Evolutionary conservation across 2,888 invertebrate species (phyloP), one percentile per base, ranked within the genome.

Genomic region (Drosophila recens): DNA sequence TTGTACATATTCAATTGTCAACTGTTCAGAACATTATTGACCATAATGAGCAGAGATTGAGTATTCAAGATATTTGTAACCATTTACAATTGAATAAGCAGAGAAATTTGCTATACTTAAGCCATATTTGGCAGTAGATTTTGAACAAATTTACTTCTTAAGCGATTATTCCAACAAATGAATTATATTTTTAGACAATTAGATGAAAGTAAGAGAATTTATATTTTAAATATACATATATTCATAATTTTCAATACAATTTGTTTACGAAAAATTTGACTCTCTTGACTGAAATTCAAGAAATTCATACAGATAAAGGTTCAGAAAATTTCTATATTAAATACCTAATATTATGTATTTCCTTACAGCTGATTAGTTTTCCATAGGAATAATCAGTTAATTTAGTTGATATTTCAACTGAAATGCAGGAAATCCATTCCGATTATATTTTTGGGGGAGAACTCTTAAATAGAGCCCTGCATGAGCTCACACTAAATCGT

Each of bases 11-110:
- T 43, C 15, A 15, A 17, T 42, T 49, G 49, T 17, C 45, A 64
- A 58, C 30, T 45, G 54, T 36, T 56, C 42, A 42, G 13, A 30
- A 43, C 54, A 43, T 43, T n/a, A 23, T 43, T 43, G 33, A 4
- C 33, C 30, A 42, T 34, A 34, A 10, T 23, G 34, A 34, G n/a
- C 23, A 6, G 20, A 36, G 45, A 34, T 56, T 43, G 10, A 20
- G 53, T 6, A 40, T 34, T 34, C 6, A 27, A 51, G 20, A 36
- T 23, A 52, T 52, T 52, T 10, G 52, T 9, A 27, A 52, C 43
- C 11, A 33, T 56, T 43, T 20, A 17, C n/a, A 10, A 34, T 45
- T 20, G n/a, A 23, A 45, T 34, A 23, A n/a, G 10, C n/a, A 23
- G 6, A 11, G 13, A 33, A 13, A 20, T n/a, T 42, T 33, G 30